phyloP scores from a whole-genome alignment of 2,113 vertebrate genomes.

The Callocephalon fimbriatum region DNA sequence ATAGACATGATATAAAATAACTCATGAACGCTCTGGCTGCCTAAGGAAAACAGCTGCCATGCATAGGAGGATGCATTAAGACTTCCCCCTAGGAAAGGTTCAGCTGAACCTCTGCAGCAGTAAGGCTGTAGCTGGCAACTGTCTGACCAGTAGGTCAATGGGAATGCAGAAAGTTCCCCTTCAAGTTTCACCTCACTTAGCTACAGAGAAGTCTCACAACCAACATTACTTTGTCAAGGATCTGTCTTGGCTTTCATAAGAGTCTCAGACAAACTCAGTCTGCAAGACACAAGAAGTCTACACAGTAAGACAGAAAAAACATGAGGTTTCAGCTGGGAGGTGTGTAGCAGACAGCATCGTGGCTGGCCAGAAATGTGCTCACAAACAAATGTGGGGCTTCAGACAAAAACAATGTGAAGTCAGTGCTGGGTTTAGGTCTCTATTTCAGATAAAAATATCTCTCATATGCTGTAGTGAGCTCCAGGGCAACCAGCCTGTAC shows the following conservation, averaged over 20 bases:
- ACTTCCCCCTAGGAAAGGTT: neutral
- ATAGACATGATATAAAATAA: neutral
- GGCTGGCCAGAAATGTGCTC: neutral
- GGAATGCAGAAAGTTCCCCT: neutral
- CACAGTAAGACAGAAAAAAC: neutral
- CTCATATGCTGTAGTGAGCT: neutral
- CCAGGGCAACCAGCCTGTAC: fast-evolving
- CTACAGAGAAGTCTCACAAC: neutral
- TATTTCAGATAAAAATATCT: neutral
- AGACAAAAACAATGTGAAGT: neutral
- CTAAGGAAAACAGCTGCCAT: neutral
- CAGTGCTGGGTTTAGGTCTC: neutral
- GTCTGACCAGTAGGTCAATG: neutral
- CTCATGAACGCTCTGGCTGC: neutral
- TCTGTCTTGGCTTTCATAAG: fast-evolving
- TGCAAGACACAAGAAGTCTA: neutral
- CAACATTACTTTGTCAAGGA: neutral
- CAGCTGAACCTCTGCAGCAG: neutral
- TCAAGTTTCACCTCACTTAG: neutral
- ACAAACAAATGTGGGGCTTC: neutral
- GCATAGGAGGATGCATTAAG: neutral
- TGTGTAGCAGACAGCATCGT: neutral
- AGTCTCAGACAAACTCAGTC: neutral
- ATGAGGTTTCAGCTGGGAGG: neutral
- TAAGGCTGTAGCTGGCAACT: neutral